Conservation (phyloP, 2,797 vertebrate genomes). For the Holocentrus rufus region DNA sequence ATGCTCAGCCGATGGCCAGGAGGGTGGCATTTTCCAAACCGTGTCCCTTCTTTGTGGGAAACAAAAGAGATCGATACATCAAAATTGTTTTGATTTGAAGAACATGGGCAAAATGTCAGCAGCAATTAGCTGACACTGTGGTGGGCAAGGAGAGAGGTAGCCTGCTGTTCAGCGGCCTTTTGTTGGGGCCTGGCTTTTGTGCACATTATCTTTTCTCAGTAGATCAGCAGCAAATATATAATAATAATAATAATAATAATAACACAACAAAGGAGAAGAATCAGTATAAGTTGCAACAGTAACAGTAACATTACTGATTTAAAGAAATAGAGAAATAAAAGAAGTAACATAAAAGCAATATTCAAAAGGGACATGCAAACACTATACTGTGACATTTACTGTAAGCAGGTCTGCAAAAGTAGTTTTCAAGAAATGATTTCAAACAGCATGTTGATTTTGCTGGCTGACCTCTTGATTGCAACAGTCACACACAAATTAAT, state of each 20-base stretch:
- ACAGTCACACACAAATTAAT: no score
- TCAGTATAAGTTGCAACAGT: neutral
- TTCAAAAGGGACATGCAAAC: no score
- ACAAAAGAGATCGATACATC: conserved; percentile 74
- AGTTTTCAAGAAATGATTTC: no score
- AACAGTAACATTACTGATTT: neutral
- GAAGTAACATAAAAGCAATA: neutral
- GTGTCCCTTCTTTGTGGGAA: conserved; percentile 61
- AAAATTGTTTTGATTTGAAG: conserved; percentile 77
- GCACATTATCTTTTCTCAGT: conserved; percentile 53
- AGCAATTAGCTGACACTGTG: conserved; percentile 80
- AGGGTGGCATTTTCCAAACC: conserved; percentile 76
- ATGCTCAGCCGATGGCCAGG: conserved; percentile 59
- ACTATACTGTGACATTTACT: no score
- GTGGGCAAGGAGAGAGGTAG: conserved; percentile 69
- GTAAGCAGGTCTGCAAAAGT: no score
- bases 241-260: conserved; percentile 1
- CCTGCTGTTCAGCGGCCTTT: conserved; percentile 84
- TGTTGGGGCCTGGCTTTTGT: conserved; percentile 59
- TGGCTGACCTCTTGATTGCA: no score
- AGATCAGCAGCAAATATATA: conserved; percentile 38
- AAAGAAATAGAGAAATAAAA: neutral
- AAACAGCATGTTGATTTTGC: no score
- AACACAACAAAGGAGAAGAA: neutral
- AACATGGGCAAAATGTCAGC: conserved; percentile 83